Evolutionary conservation across 2,797 vertebrate genomes (phyloP), one percentile per base, ranked within the genome.

Genomic region (Typhlichthys eigenmanni): DNA sequence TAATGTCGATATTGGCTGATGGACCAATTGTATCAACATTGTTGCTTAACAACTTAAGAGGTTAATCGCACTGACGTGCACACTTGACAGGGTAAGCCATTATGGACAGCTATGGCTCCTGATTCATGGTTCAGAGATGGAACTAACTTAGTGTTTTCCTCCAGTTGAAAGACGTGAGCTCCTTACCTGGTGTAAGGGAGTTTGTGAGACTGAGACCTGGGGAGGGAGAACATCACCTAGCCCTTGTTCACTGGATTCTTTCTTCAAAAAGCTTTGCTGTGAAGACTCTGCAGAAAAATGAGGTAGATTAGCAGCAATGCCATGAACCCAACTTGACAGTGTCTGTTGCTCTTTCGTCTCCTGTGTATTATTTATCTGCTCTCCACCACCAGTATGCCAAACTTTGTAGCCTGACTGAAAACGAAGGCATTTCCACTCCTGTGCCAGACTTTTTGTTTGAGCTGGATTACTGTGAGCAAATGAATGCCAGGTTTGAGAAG

Each of bases 361-460:
- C 47, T 69, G n/a, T 52, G 71, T 0, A 1, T 17, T 58, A 2
- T 55, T 59, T 60, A 4, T 55, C 56, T 5, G 0, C 43, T 69
- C 14, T 68, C 17, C 82, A 64, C 17, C 82, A 64, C 62, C 80
- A 99, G 97, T 98, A 94, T 2, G 60, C 91, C 80, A 95, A 93
- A 86, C 95, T 99, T 67, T 93, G 93, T 66, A 88, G 92, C 56
- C 88, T 98, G 84, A 94, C 92, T 0, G 94, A 95, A 68, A 86
- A 89, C 51, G 87, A 93, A 67, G 91, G 90, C 46, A 70, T 88
- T 14, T 85, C 85, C 0, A 91, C 93, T 2, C 95, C 96, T 0
- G 86, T 88, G 43, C 98, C 97, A 0, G 94, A 99, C 85, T 98
- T 97, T 88, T 90, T 99, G 69, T 99, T 99, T 87, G 96, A 98